These are phyloP conservation scores for Zelleria hepariella DNA, from an alignment of 2,888 invertebrate genomes.

Conservation along the genomic window DNA sequence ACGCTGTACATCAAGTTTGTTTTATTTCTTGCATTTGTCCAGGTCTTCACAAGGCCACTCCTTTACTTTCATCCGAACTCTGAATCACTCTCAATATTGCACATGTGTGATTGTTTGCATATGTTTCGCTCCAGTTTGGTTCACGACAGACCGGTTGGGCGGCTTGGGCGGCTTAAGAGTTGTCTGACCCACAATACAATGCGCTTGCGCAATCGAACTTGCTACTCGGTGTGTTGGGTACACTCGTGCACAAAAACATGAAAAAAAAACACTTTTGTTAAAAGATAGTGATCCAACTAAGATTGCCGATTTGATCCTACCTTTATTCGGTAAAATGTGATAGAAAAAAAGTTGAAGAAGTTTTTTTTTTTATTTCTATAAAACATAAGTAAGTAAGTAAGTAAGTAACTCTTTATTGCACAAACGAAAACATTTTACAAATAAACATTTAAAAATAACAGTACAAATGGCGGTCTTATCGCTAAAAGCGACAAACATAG, in stretches of 20 bases:
- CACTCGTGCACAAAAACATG: slow-evolving; percentile 13
- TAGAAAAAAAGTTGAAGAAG: too few relatives aligned
- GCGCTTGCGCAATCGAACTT: slow-evolving; percentile 32
- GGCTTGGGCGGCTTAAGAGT: slow-evolving; percentile 24
- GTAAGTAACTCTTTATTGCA: too few relatives aligned
- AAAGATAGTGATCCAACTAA: background rate
- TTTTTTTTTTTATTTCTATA: too few relatives aligned
- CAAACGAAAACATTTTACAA: too few relatives aligned
- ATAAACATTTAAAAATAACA: too few relatives aligned
- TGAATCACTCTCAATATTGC: background rate
- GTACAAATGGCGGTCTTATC: too few relatives aligned
- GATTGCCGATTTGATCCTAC: too few relatives aligned
- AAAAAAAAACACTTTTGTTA: background rate
- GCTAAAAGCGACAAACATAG: too few relatives aligned
- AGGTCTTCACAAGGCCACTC: background rate
- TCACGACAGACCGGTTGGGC: slow-evolving; percentile 36
- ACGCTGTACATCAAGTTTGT: too few relatives aligned
- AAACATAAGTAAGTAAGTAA: too few relatives aligned
- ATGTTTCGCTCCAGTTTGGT: slow-evolving; percentile 11
- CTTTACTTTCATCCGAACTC: background rate
- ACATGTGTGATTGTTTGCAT: background rate
- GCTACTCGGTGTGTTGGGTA: slow-evolving; percentile 1
- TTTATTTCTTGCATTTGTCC: too few relatives aligned
- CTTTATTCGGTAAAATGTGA: too few relatives aligned
- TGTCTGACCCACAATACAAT: slow-evolving; percentile 50